phyloP scores from a whole-genome alignment of 1,140 invertebrate species.

The Sarcophaga bullata region DNA sequence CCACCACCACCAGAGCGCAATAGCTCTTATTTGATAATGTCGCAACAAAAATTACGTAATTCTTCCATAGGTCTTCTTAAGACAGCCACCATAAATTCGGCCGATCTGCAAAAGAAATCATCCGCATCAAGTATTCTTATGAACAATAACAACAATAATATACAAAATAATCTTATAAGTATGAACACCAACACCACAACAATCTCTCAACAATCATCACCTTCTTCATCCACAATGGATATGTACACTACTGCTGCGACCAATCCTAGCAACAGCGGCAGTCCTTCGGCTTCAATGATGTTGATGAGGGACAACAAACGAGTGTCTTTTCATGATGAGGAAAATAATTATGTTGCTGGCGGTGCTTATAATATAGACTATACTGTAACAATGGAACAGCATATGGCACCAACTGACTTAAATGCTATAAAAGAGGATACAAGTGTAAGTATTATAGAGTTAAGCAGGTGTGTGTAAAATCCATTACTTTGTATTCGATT shows the following conservation, averaged over 20 bases:
- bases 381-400: conserved; percentile 33
- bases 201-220: conserved; percentile 44
- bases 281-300: conserved; percentile 47
- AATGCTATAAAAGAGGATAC: conserved; percentile 81
- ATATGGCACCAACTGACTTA: conserved; percentile 56
- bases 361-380: conserved; percentile 18
- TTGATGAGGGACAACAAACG: conserved; percentile 66
- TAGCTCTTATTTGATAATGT: conserved; percentile 85
- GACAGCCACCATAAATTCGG: conserved; percentile 60
- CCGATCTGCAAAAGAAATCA: conserved; percentile 48
- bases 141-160: conserved; percentile 51
- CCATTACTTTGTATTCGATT: background rate
- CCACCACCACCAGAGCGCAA: conserved; percentile 82
- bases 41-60: conserved; percentile 67
- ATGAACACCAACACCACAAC: conserved; percentile 45
- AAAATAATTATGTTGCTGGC: conserved; percentile 66
- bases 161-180: conserved; percentile 53
- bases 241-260: conserved; percentile 46
- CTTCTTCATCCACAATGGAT: conserved; percentile 54
- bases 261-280: conserved; percentile 47
- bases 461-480: background rate
- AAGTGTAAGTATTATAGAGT: conserved; percentile 72
- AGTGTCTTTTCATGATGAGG: conserved; percentile 81
- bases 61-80: conserved; percentile 53
- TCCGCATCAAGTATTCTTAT: conserved; percentile 46